Evolutionary conservation across 2,888 invertebrate species (phyloP).

Genomic region (Hermaeophaga mercurialis): DNA sequence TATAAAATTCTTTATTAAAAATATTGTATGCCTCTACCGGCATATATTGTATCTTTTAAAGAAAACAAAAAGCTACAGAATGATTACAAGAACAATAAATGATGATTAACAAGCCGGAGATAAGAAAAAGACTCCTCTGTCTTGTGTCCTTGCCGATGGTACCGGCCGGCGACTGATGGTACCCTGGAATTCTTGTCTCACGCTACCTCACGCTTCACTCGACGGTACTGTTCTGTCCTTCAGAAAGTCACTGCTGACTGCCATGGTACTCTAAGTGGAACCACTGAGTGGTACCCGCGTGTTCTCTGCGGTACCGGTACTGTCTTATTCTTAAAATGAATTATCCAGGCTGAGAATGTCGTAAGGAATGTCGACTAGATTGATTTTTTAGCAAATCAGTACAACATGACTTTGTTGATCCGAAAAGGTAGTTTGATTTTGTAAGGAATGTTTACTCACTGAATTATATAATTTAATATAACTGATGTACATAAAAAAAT

Average conservation of each 20-base stretch:
- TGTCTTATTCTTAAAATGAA: slow-evolving; percentile 19
- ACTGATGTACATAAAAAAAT: too few species aligned
- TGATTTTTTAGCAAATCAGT: slow-evolving; percentile 11
- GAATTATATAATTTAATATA: too few species aligned
- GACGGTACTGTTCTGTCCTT: slow-evolving; percentile 47
- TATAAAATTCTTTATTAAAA: too few species aligned
- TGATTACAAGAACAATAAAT: slow-evolving; percentile 52
- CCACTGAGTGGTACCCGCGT: slow-evolving; percentile 10
- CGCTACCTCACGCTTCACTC: slow-evolving; percentile 50
- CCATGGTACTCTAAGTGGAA: slow-evolving; percentile 7
- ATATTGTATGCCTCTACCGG: neutral
- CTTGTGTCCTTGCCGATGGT: slow-evolving; percentile 28
- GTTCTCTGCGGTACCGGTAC: slow-evolving; percentile 13
- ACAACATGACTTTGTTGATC: neutral
- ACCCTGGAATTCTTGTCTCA: slow-evolving; percentile 52
- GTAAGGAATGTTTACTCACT: too few species aligned
- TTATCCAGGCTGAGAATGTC: slow-evolving; percentile 21
- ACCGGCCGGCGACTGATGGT: slow-evolving; percentile 24
- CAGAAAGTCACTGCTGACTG: slow-evolving; percentile 29
- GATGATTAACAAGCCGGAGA: slow-evolving; percentile 51
- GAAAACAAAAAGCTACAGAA: slow-evolving; percentile 27
- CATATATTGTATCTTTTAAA: neutral
- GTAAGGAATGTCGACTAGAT: slow-evolving; percentile 14
- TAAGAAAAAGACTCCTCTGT: slow-evolving; percentile 38
- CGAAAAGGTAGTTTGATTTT: neutral